Conservation (phyloP, 2,113 vertebrate genomes). For the Gorsachius goisagi region DNA sequence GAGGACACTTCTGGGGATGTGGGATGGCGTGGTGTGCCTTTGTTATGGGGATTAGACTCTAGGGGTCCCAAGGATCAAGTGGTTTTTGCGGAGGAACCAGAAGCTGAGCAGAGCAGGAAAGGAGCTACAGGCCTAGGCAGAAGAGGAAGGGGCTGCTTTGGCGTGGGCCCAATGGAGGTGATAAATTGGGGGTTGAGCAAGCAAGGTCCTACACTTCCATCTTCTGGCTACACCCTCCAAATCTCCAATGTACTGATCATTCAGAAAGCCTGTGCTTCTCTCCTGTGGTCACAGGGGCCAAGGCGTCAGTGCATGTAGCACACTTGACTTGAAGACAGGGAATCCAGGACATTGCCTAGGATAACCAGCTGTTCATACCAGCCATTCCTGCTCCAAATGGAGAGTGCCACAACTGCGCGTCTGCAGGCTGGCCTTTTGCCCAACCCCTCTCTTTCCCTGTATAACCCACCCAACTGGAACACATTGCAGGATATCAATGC, state of each 20-base stretch:
- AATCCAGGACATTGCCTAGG: neutral
- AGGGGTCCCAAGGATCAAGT: neutral
- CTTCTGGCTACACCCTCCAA: neutral
- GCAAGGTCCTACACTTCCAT: neutral
- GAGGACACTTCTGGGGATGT: neutral
- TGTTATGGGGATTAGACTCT: neutral
- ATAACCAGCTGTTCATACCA: conserved; percentile 37
- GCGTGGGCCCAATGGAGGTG: neutral
- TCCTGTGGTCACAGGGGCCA: neutral
- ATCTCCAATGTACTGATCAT: neutral
- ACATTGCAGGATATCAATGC: neutral
- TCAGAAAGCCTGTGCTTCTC: neutral
- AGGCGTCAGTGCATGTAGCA: neutral
- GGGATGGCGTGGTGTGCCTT: neutral
- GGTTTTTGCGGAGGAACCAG: neutral
- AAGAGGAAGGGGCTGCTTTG: neutral
- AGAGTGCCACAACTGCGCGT: neutral
- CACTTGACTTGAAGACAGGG: neutral
- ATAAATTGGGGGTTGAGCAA: neutral
- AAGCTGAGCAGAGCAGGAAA: neutral
- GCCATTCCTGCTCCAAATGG: neutral
- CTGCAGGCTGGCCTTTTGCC: neutral
- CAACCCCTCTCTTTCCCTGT: neutral
- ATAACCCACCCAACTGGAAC: neutral
- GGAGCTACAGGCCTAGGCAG: neutral